Percentiles rank a stretch among this genome's conserved stretches.
Conservation (phyloP, 2,888 invertebrate genomes). For the Stenoptilia bipunctidactyla region DNA sequence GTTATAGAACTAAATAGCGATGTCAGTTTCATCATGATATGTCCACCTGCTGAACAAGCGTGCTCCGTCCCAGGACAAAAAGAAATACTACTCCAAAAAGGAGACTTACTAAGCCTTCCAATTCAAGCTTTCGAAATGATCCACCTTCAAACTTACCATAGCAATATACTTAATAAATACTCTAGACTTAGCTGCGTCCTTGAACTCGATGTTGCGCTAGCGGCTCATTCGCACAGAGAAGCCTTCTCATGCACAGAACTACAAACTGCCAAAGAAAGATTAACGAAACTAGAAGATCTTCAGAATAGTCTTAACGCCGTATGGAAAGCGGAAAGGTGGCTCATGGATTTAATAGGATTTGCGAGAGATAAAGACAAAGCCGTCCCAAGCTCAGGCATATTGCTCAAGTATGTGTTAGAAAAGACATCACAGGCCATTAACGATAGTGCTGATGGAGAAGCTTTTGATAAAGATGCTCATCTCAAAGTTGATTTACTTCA, state of each 20-base stretch:
- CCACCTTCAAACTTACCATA: constrained; percentile 94
- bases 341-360: constrained; percentile 94
- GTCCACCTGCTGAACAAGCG: constrained; percentile 92
- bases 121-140: constrained; percentile 96
- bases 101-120: constrained; percentile 89
- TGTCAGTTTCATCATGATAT: constrained; percentile 91
- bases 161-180: constrained; percentile 90
- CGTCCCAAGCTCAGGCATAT: constrained; percentile 53
- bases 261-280: constrained; percentile 86
- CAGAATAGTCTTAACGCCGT: constrained; percentile 88
- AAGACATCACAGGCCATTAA: constrained; percentile 31
- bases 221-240: constrained; percentile 93
- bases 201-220: constrained; percentile 91
- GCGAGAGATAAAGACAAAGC: constrained; percentile 82
- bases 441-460: constrained; percentile 41
- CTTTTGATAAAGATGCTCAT: constrained; percentile 58
- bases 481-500: constrained; percentile 70
- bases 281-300: constrained; percentile 85
- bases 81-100: constrained; percentile 86
- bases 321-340: constrained; percentile 96
- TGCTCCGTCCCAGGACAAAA: constrained; percentile 91
- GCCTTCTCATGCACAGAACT: constrained; percentile 94
- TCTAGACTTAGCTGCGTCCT: constrained; percentile 93
- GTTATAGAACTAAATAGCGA: constrained; percentile 92
- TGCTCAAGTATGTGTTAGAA: constrained; percentile 52